Evolutionary conservation across 2,888 invertebrate genomes (phyloP), one percentile per base, ranked within the genome.

Genomic region (Sarcophaga rosellei): DNA sequence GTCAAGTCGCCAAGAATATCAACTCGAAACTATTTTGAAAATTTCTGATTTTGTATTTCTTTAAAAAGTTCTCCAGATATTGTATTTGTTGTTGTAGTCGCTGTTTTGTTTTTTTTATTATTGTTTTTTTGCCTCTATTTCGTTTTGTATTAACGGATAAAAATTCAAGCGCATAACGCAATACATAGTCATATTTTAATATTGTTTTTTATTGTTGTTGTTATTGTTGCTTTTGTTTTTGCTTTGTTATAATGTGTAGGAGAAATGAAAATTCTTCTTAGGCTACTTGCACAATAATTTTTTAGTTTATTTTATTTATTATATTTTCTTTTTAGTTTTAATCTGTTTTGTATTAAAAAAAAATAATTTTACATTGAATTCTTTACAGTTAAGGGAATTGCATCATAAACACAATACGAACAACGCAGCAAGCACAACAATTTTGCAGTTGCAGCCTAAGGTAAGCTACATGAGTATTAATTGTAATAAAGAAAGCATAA

Each of bases 1-100:
- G 85, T 82, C 79, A 79, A 76, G 79, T 80, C 82, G 79, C 79
- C 72, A 44, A 80, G 79, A 86, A 79, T 79, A 82, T 82, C 68
- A 12, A 80, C 76, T 68, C 65, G 15, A 68, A 86, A 86, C 85
- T 86, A 82, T 44, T 47, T 77, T 79, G 3, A n/a, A 65, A 72
- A 72, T 85, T 72, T 69, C 61, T 17, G 20, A 25, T 73, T 80
- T 80, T 72, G 59, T 63, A 69, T 81, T 65, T 76, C 63, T 77
- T 74, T 47, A 61, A 66, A 70, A 47, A 77, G 63, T 69, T 79
- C 75, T 79, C 78, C 63, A 74, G 73, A 80, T 68, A 65, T 83
- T 83, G n/a, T 74, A 68, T 59, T 77, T 61, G 68, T 47, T 66
- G 61, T 59, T 69, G 61, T 68, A 68, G 77, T 72, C 72, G 53